These are phyloP conservation scores for Fragariocoptes setiger DNA, from an alignment of 1,140 invertebrate species.

Conservation along the genomic window DNA sequence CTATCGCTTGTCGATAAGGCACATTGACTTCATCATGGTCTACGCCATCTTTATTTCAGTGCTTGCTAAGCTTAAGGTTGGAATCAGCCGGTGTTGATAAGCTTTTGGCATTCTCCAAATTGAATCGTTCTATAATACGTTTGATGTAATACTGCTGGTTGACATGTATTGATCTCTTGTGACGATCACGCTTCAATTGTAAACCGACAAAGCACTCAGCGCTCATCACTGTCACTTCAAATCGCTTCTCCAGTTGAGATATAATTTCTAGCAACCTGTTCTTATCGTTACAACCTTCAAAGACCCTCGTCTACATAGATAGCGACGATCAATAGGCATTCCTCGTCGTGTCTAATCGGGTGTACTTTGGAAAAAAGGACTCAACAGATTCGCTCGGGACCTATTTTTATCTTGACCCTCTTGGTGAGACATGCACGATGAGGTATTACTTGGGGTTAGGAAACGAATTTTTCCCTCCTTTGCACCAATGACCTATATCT, in stretches of 20 bases:
- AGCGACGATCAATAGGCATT: constrained; percentile 6
- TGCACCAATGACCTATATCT: too few relatives aligned
- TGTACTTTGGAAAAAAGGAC: too few relatives aligned
- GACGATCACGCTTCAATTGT: constrained; percentile 6
- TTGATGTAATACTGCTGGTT: constrained; percentile 3
- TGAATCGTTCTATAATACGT: constrained; percentile 10
- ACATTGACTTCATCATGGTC: constrained; percentile 3
- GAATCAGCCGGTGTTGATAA: constrained; percentile 11
- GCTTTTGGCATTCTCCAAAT: constrained; percentile 2
- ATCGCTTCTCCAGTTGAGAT: neutral
- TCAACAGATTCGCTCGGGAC: too few relatives aligned
- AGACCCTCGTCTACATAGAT: constrained; percentile 12
- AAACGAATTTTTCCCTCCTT: too few relatives aligned
- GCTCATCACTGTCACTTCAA: constrained; percentile 2
- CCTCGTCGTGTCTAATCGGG: too few relatives aligned
- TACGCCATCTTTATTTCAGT: constrained; percentile 6
- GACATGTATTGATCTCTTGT: neutral
- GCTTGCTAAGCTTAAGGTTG: neutral
- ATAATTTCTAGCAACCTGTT: constrained; percentile 2
- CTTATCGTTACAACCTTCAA: constrained; percentile 1
- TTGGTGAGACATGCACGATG: too few relatives aligned
- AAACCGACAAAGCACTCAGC: constrained; percentile 9
- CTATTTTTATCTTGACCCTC: too few relatives aligned
- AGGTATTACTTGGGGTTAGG: too few relatives aligned
- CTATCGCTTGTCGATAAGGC: constrained; percentile 10